Percentiles rank a stretch among this genome's conserved stretches.
phyloP scores from a whole-genome alignment of 2,888 invertebrate species.

The Tetrapedia diversipes region DNA sequence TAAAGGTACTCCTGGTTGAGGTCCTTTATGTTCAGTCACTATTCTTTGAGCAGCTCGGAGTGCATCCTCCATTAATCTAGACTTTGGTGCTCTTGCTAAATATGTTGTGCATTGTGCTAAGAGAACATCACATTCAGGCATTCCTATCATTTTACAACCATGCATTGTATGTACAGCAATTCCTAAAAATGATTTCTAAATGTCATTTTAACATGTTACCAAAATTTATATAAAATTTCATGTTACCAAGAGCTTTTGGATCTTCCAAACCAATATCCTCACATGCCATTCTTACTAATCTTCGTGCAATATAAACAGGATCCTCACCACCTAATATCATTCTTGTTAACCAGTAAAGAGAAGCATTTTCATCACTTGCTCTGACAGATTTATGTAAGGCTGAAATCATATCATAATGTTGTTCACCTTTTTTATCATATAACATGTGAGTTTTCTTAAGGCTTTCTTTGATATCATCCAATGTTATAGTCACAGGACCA shows the following conservation, averaged over 20 bases:
- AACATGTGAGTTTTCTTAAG: slow-evolving; percentile 91
- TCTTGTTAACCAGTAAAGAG: slow-evolving; percentile 92
- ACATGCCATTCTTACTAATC: slow-evolving; percentile 89
- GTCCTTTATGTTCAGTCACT: slow-evolving; percentile 86
- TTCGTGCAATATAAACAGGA: slow-evolving; percentile 89
- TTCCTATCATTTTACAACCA: slow-evolving; percentile 91
- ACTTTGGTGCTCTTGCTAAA: slow-evolving; percentile 90
- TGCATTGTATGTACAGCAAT: slow-evolving; percentile 90
- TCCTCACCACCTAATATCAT: slow-evolving; percentile 92
- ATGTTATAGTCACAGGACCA: slow-evolving; percentile 84
- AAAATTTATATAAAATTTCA: neutral
- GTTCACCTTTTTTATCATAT: slow-evolving; percentile 91
- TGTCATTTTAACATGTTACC: neutral
- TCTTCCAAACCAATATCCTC: slow-evolving; percentile 89
- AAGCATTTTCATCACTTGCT: slow-evolving; percentile 91
- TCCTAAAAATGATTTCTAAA: slow-evolving; percentile 81
- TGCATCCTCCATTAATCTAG: slow-evolving; percentile 84
- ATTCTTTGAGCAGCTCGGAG: slow-evolving; percentile 86
- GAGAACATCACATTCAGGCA: slow-evolving; percentile 92
- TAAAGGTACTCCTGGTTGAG: slow-evolving; percentile 89
- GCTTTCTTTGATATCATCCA: slow-evolving; percentile 89
- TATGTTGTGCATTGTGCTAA: slow-evolving; percentile 91
- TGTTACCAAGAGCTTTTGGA: slow-evolving; percentile 79
- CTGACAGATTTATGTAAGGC: slow-evolving; percentile 93
- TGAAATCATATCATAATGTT: slow-evolving; percentile 92